Evolutionary conservation across 2,888 invertebrate species (phyloP), one percentile per base, ranked within the genome.

Genomic region (Teinopalpus imperialis): DNA sequence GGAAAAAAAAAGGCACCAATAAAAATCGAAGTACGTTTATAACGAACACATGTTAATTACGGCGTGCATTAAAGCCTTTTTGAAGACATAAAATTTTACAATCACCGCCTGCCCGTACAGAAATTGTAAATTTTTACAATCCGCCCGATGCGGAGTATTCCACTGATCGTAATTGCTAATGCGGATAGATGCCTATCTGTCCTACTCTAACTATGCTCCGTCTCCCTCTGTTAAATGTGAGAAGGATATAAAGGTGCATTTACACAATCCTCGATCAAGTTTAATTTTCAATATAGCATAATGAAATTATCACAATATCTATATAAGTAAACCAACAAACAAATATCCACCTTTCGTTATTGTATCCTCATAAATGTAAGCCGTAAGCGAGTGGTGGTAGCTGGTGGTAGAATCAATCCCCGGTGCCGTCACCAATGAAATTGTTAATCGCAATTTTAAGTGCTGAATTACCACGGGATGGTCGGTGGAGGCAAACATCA

Each of bases 41-140:
- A 61, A 61, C 64, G 62, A 56, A 56, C 49, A 62, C 56, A 57
- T 63, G 69, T 62, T 69, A 71, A 69, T 67, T 67, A 58, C 60
- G 21, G 14, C 27, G 27, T 40, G 26, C 39, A 40, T 40, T 40
- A 34, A 52, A 53, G 48, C 42, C 52, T 52, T 52, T n/a, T 55
- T 57, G 52, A 56, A 53, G 52, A 41, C 31, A 61, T 64, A 61
- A 63, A 62, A 53, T 56, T 64, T 64, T 61, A 63, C 59, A 61
- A 64, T 60, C 58, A 51, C 52, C 45, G 44, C 32, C 27, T 43
- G 32, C 36, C 51, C 55, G 55, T 53, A 51, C 47, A 24, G 49
- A 43, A 63, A 70, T 74, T 71, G 73, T 75, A 68, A 74, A 73
- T 61, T 66, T 75, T 73, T 72, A 73, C 64, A 71, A 68, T 62